Conservation (phyloP, 2,113 vertebrate genomes). For the Dolichallabes microphthalmus region DNA sequence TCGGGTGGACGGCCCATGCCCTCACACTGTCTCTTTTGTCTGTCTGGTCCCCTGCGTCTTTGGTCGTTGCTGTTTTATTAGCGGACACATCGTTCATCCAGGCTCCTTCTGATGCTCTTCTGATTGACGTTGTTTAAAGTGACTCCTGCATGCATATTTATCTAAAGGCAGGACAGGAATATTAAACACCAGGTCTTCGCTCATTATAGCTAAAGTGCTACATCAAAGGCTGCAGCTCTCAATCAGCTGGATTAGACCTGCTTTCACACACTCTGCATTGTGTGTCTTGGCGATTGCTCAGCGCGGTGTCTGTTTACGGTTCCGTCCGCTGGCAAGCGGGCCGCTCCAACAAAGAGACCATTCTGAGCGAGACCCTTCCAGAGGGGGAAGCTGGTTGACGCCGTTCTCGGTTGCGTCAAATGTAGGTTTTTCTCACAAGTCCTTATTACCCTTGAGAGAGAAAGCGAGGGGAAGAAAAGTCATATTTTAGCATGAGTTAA, state of each 20-base stretch:
- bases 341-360: conserved; percentile 16
- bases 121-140: conserved; percentile 61
- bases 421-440: conserved; percentile 28
- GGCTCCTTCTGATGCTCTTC: conserved; percentile 47
- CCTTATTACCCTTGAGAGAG: conserved; percentile 14
- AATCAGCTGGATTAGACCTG: conserved; percentile 33
- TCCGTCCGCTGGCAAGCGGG: conserved; percentile 6
- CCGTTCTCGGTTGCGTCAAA: conserved; percentile 22
- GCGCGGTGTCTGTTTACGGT: conserved; percentile 38
- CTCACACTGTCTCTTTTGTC: conserved; percentile 65
- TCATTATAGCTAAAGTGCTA: conserved; percentile 34
- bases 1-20: conserved; percentile 47
- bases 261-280: conserved; percentile 27
- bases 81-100: conserved; percentile 51
- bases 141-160: conserved; percentile 40
- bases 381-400: conserved; percentile 5
- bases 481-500: conserved; percentile 22
- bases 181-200: conserved; percentile 3
- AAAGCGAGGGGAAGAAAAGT: neutral
- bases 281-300: conserved; percentile 34
- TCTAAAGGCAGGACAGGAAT: conserved; percentile 8
- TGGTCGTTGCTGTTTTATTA: conserved; percentile 62
- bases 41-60: conserved; percentile 48
- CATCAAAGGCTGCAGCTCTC: conserved; percentile 44
- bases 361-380: conserved; percentile 24